phyloP scores from a whole-genome alignment of 2,797 vertebrate genomes.

The Centropyge bicolor region DNA sequence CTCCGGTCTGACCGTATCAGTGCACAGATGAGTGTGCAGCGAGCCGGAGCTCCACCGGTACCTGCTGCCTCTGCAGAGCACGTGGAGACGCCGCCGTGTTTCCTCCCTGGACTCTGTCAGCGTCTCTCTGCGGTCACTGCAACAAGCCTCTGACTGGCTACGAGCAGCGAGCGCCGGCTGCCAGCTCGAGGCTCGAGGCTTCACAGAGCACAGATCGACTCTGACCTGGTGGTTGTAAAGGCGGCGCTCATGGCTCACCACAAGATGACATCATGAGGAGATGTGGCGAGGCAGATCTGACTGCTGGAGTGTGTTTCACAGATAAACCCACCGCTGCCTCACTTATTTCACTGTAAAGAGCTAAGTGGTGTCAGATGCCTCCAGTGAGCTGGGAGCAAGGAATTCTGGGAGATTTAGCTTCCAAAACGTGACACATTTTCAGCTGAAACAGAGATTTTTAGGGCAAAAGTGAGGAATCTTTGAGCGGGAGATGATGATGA shows the following conservation, averaged over 20 bases:
- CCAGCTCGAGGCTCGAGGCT: slow-evolving; percentile 4
- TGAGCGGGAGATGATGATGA: background rate
- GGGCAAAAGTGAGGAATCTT: background rate
- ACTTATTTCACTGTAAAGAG: slow-evolving; percentile 7
- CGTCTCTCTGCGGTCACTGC: slow-evolving; percentile 19
- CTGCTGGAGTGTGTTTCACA: background rate
- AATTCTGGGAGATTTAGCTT: slow-evolving; percentile 1
- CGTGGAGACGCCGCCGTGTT: background rate
- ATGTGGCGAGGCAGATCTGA: slow-evolving; percentile 52
- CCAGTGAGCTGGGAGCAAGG: slow-evolving; percentile 6
- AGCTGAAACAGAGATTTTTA: background rate
- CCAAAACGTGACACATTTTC: background rate
- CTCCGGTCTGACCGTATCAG: background rate
- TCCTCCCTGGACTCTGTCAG: slow-evolving; percentile 20
- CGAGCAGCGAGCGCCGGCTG: slow-evolving; percentile 19
- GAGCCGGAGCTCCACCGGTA: background rate
- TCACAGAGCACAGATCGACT: slow-evolving; percentile 27
- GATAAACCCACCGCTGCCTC: slow-evolving; percentile 16
- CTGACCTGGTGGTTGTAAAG: slow-evolving; percentile 25
- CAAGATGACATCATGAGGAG: slow-evolving; percentile 61
- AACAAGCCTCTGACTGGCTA: slow-evolving; percentile 50
- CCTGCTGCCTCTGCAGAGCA: slow-evolving; percentile 12
- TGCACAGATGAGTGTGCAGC: background rate
- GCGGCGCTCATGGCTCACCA: slow-evolving; percentile 44
- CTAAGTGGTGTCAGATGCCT: background rate